Percentiles rank a stretch among this genome's conserved stretches.
Conservation (phyloP, 2,797 vertebrate species). For the Heteromormyrus szaboi region DNA sequence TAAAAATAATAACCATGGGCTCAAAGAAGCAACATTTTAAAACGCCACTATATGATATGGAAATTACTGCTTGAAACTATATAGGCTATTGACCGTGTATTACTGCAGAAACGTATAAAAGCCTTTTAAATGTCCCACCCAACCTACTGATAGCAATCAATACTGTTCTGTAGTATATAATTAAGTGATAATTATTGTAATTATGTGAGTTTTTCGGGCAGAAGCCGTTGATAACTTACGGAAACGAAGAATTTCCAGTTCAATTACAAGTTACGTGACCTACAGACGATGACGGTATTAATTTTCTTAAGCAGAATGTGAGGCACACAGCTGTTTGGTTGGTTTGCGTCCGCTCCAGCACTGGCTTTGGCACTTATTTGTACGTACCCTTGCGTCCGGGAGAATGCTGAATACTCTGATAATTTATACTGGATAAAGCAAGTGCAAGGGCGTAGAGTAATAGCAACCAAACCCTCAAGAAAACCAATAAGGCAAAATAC, state of each 20-base stretch:
- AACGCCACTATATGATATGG: background rate
- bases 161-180: background rate
- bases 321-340: background rate
- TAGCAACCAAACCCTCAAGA: background rate
- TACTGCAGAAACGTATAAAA: background rate
- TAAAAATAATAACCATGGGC: background rate
- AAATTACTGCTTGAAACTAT: background rate
- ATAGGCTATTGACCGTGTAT: background rate
- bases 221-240: background rate
- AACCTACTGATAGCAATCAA: background rate
- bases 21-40: background rate
- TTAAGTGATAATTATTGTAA: background rate
- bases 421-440: background rate
- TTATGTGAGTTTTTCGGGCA: background rate
- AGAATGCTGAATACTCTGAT: background rate
- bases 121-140: background rate
- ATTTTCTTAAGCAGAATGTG: background rate
- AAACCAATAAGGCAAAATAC: constrained; percentile 31
- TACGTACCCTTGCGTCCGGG: too few relatives aligned
- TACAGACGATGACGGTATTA: background rate
- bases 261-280: background rate
- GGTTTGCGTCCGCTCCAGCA: background rate
- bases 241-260: background rate
- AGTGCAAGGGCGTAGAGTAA: background rate
- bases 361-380: background rate